These are phyloP conservation scores for Drosophila anomelani DNA, from an alignment of 2,888 invertebrate species.

Conservation along the genomic window DNA sequence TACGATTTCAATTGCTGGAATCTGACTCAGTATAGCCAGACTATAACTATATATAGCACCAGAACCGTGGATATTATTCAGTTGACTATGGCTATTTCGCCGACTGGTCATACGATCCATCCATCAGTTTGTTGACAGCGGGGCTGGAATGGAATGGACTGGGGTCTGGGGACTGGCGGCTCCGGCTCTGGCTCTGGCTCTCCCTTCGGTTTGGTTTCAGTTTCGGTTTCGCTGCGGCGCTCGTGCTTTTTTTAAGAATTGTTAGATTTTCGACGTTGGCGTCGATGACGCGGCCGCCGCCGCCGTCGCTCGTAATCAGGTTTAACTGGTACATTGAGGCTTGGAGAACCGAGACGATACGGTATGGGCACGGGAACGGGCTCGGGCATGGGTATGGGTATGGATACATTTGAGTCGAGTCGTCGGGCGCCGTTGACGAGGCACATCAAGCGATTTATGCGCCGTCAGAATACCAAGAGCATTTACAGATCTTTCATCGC, in stretches of 20 bases:
- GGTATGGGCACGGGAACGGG: slow-evolving; percentile 18
- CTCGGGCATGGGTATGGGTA: slow-evolving; percentile 1
- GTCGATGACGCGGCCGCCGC: slow-evolving; percentile 27
- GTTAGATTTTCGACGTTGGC: slow-evolving; percentile 50
- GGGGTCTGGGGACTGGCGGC: slow-evolving; percentile 54
- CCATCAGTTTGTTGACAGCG: slow-evolving; percentile 34
- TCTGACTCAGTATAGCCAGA: slow-evolving; percentile 28
- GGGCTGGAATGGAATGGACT: slow-evolving; percentile 16
- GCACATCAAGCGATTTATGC: slow-evolving; percentile 42
- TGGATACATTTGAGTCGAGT: slow-evolving; percentile 23
- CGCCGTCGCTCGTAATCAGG: slow-evolving; percentile 61
- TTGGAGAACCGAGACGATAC: slow-evolving; percentile 16
- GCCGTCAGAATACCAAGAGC: slow-evolving; percentile 32
- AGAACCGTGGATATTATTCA: slow-evolving; percentile 32
- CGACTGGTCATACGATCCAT: slow-evolving; percentile 46
- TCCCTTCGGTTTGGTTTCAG: slow-evolving; percentile 57
- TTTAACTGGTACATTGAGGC: slow-evolving; percentile 70
- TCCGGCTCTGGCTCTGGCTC: slow-evolving; percentile 52
- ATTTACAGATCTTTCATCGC: slow-evolving; percentile 23
- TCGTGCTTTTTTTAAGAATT: slow-evolving; percentile 65
- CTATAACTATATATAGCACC: slow-evolving; percentile 13
- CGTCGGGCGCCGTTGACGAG: slow-evolving; percentile 43
- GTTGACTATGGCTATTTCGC: slow-evolving; percentile 29
- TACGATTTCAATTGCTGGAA: slow-evolving; percentile 30
- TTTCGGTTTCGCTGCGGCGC: slow-evolving; percentile 47